A percentile compares a stretch with the other conserved stretches of the same genome.
Evolutionary conservation across 2,797 vertebrate genomes (phyloP).

Genomic region (Ctenosaura bakeri): DNA sequence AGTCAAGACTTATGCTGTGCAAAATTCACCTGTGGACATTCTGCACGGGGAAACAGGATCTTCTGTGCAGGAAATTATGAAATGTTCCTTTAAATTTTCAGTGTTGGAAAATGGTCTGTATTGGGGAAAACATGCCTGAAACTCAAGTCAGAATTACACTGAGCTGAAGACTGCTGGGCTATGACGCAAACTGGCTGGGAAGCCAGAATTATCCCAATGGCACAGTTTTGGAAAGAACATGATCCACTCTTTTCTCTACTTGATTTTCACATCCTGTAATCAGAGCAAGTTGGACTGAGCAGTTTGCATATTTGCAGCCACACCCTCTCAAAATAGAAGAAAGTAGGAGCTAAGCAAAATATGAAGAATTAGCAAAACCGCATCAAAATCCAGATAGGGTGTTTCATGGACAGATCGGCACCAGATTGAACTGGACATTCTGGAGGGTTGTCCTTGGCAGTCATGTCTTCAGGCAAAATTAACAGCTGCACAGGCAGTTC

Average conservation of each 20-base stretch:
- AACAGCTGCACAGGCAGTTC: neutral
- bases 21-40: too few relatives aligned
- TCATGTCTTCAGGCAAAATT: neutral
- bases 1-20: too few relatives aligned
- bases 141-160: neutral
- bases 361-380: neutral
- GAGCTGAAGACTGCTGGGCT: neutral
- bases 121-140: too few relatives aligned
- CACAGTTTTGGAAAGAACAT: neutral
- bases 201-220: neutral
- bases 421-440: neutral
- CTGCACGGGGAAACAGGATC: too few relatives aligned
- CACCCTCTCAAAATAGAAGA: constrained; percentile 46
- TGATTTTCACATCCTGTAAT: constrained; percentile 12
- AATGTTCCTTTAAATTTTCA: neutral
- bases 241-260: constrained; percentile 48
- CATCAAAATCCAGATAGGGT: neutral
- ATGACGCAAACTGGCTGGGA: neutral
- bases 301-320: constrained; percentile 48
- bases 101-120: neutral
- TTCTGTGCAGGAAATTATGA: too few relatives aligned
- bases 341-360: constrained; percentile 49
- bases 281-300: constrained; percentile 36
- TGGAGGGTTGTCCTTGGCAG: neutral
- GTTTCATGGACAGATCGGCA: neutral